Conservation (phyloP, 2,888 invertebrate genomes). For the Boloria euphrosyne region DNA sequence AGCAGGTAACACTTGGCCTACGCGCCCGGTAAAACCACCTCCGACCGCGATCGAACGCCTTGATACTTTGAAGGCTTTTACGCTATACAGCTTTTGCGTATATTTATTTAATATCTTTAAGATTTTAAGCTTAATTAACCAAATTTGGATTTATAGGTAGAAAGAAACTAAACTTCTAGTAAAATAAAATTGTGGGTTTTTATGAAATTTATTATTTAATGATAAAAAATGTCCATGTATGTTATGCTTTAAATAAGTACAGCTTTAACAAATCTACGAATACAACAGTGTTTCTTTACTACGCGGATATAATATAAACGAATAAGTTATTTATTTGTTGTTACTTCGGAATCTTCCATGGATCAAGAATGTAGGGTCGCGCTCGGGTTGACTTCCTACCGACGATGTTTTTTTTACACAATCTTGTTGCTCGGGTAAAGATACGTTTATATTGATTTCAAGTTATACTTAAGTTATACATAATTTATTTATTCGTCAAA, state of each 20-base stretch:
- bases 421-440: slow-evolving; percentile 79
- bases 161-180: too few relatives aligned
- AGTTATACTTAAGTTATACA: slow-evolving; percentile 23
- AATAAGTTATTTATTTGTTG: slow-evolving; percentile 12
- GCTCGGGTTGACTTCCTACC: slow-evolving; percentile 78
- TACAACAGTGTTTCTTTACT: not conserved
- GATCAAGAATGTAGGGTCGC: slow-evolving; percentile 65
- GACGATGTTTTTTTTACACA: slow-evolving; percentile 81
- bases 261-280: not conserved
- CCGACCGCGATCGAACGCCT: slow-evolving; percentile 54
- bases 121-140: not conserved
- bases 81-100: slow-evolving; percentile 18
- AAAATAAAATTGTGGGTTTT: too few relatives aligned
- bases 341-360: slow-evolving; percentile 45
- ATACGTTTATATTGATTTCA: slow-evolving; percentile 55
- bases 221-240: too few relatives aligned
- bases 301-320: not conserved
- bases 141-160: not conserved
- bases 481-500: too few relatives aligned
- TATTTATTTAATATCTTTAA: not conserved
- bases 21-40: slow-evolving; percentile 79
- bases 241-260: not conserved
- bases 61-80: slow-evolving; percentile 63
- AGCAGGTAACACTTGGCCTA: slow-evolving; percentile 78
- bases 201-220: too few relatives aligned